Evolutionary conservation across 2,888 invertebrate genomes (phyloP).

Genomic region (Lepidochitona cinerea): DNA sequence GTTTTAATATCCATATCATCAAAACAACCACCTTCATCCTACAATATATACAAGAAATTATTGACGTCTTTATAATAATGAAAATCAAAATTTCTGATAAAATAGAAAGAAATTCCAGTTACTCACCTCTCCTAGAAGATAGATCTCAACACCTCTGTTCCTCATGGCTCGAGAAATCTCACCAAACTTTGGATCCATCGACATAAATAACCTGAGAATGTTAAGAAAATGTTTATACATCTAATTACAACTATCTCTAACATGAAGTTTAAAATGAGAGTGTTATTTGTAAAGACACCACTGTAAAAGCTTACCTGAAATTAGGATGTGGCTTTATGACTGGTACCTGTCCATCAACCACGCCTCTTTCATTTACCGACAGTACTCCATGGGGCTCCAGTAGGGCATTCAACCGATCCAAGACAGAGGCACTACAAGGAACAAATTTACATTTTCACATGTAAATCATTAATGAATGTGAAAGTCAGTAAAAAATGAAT

Average conservation of each 20-base stretch:
- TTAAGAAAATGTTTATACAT: neutral
- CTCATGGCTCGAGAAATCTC: constrained; percentile 99
- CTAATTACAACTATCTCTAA: neutral
- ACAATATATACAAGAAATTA: constrained; percentile 12
- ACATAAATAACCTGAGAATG: constrained; percentile 83
- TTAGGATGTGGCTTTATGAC: constrained; percentile 87
- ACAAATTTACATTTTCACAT: too few relatives aligned
- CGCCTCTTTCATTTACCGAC: constrained; percentile 92
- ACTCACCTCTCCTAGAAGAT: constrained; percentile 69
- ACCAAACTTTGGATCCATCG: constrained; percentile 95
- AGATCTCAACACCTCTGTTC: constrained; percentile 96
- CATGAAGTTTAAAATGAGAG: neutral
- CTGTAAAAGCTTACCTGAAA: constrained; percentile 76
- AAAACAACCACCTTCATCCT: constrained; percentile 60
- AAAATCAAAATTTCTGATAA: neutral
- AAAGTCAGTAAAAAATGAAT: too few relatives aligned
- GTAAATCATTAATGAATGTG: too few relatives aligned
- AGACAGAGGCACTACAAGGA: constrained; percentile 93
- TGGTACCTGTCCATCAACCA: constrained; percentile 80
- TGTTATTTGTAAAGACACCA: neutral
- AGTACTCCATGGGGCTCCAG: constrained; percentile 93
- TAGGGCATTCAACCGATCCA: constrained; percentile 95
- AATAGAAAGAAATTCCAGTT: neutral
- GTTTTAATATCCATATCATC: constrained; percentile 46
- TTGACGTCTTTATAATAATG: neutral